Evolutionary conservation across 2,888 invertebrate genomes (phyloP).

Genomic region (Bombylius discolor): DNA sequence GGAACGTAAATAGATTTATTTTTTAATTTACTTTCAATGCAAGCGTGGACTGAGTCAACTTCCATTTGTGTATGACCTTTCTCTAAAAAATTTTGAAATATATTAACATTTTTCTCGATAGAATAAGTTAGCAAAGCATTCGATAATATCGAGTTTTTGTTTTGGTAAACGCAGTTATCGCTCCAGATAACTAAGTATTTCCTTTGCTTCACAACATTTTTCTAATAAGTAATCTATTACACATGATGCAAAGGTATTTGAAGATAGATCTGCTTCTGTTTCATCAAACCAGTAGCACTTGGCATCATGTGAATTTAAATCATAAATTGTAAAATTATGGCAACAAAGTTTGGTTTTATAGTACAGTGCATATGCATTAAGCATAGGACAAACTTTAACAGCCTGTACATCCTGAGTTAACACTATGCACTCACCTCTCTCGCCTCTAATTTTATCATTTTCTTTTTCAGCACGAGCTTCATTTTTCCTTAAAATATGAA

Average conservation of each 20-base stretch:
- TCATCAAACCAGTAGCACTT: slow-evolving; percentile 7
- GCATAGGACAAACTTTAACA: slow-evolving; percentile 1
- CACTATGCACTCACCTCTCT: neutral
- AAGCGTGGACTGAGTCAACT: slow-evolving; percentile 4
- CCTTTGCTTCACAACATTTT: neutral
- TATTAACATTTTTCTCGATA: neutral
- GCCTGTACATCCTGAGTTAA: slow-evolving; percentile 4
- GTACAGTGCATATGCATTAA: slow-evolving; percentile 1
- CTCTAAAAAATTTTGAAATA: slow-evolving; percentile 3
- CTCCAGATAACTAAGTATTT: slow-evolving; percentile 4
- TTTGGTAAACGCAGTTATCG: slow-evolving; percentile 3
- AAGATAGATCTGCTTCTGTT: slow-evolving; percentile 6
- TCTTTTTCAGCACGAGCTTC: neutral
- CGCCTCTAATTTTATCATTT: neutral
- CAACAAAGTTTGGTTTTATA: slow-evolving; percentile 4
- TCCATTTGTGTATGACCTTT: slow-evolving; percentile 6
- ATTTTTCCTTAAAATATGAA: neutral
- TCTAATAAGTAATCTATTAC: slow-evolving; percentile 5
- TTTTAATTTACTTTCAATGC: slow-evolving; percentile 7
- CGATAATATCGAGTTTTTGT: slow-evolving; percentile 2
- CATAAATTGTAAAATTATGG: slow-evolving; percentile 1
- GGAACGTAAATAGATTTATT: neutral
- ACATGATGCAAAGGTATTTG: slow-evolving; percentile 5
- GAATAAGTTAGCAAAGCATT: slow-evolving; percentile 3
- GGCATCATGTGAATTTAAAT: neutral